Evolutionary conservation across 2,888 invertebrate genomes (phyloP).

Genomic region (Uloborus plumipes): DNA sequence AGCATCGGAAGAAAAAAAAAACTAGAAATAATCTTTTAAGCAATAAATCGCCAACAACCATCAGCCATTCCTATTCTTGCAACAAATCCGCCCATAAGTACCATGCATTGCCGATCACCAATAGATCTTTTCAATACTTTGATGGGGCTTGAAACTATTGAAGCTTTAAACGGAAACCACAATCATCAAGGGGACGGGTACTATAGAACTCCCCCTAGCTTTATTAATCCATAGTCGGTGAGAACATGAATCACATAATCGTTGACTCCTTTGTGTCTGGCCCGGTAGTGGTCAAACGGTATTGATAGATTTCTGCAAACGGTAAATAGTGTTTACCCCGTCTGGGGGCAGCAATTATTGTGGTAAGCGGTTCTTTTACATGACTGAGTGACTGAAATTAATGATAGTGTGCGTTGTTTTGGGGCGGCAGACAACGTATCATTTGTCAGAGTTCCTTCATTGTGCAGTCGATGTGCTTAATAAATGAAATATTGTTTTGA

Average conservation of each 20-base stretch:
- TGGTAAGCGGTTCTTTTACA: slow-evolving; percentile 32
- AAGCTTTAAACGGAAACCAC: slow-evolving; percentile 2
- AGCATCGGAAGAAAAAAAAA: no score
- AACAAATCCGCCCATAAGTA: no score
- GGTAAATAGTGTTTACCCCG: slow-evolving; percentile 31
- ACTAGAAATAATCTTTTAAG: no score
- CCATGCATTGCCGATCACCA: not conserved
- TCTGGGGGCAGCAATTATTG: slow-evolving; percentile 29
- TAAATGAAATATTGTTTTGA: not conserved
- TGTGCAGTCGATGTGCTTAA: slow-evolving; percentile 4
- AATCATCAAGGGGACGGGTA: not conserved
- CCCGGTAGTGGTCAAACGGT: slow-evolving; percentile 27
- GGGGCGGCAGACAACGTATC: slow-evolving; percentile 21
- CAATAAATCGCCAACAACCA: no score
- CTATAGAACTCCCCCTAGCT: not conserved
- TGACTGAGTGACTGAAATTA: slow-evolving; percentile 42
- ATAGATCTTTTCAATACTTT: slow-evolving; percentile 1
- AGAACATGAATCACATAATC: slow-evolving; percentile 36
- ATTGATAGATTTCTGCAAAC: slow-evolving; percentile 44
- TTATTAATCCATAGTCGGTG: slow-evolving; percentile 12
- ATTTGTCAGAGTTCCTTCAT: slow-evolving; percentile 50
- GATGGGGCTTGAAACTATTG: slow-evolving; percentile 4
- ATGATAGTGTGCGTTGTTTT: slow-evolving; percentile 30
- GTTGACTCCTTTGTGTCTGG: not conserved
- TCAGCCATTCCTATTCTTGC: no score